Evolutionary conservation across 1,140 invertebrate genomes (phyloP), one percentile per base, ranked within the genome.

Genomic region (Camponotus floridanus): DNA sequence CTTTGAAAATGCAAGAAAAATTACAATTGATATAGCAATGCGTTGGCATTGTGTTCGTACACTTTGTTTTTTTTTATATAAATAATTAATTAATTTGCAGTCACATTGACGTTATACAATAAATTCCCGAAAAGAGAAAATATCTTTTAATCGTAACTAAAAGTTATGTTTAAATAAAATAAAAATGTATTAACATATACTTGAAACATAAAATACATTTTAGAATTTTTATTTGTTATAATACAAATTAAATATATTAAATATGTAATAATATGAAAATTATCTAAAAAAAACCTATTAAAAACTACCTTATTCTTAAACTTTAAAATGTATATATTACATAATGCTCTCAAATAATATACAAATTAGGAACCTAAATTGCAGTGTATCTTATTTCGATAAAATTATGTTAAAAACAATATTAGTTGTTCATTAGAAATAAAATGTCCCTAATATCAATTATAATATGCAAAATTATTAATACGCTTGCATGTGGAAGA

Each of bases 391-490:
- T 48, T 0, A 39, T 5, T 21, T 33, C 4, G 18, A 42, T 2
- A 9, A 71, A 59, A 81, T 71, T 42, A 59, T 7, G 33, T 21
- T 45, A 0, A 73, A 36, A n/a, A n/a, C n/a, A n/a, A 18, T 13
- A 15, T 9, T 4, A 13, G 0, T 15, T 15, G 18, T 33, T 55
- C 33, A 42, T 48, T 18, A 33, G 3, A 42, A 68, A 36, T 73
- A 57, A 57, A 1, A 0, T 7, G 15, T n/a, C 48, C 36, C 7
- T 39, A 73, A 36, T 73, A 36, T 48, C 7, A 61, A 61, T 9
- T 31, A 36, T 39, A 39, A 81, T 61, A 61, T n/a, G 13, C 31
- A 42, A 7, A 74, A 73, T 31, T 83, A 62, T 83, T 83, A 68
- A 31, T 21, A 42, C n/a, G 3, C 9, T n/a, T 21, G 55, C 39